These are phyloP conservation scores for Atherinosoma microstoma DNA, from an alignment of 2,797 vertebrate genomes.

Conservation along the genomic window DNA sequence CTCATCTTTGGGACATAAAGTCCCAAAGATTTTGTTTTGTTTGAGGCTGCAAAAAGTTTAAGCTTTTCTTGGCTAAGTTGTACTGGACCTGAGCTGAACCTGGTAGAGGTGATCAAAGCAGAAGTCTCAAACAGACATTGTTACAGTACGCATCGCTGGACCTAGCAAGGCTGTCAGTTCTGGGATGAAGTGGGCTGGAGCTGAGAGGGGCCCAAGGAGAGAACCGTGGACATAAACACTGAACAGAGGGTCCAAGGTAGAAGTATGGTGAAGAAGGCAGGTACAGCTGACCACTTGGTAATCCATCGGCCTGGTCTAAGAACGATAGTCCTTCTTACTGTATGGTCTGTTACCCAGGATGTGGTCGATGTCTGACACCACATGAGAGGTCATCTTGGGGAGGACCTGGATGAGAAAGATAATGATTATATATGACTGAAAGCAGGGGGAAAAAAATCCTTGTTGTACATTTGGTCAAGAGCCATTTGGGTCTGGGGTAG, in stretches of 20 bases:
- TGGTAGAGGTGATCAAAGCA: conserved; percentile 58
- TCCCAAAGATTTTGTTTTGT: conserved; percentile 19
- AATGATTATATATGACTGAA: not conserved
- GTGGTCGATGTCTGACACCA: conserved; percentile 95
- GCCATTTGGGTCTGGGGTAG: not conserved
- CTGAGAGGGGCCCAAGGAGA: conserved; percentile 46
- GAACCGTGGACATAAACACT: conserved; percentile 50
- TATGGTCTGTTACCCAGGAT: conserved; percentile 96
- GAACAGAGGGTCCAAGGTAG: conserved; percentile 56
- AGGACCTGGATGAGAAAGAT: conserved; percentile 86
- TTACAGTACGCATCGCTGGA: conserved; percentile 35
- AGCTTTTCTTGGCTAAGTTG: conserved; percentile 53
- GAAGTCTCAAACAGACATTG: conserved; percentile 49
- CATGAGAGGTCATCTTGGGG: conserved; percentile 97
- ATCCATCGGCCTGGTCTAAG: conserved; percentile 78
- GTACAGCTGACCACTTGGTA: conserved; percentile 40
- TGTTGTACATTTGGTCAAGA: not conserved
- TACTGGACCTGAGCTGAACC: conserved; percentile 75
- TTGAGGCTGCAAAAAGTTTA: conserved; percentile 48
- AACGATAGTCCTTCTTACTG: conserved; percentile 98
- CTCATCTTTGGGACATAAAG: not conserved
- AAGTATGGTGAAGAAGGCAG: conserved; percentile 48
- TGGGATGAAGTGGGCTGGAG: conserved; percentile 73
- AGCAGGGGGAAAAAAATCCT: not conserved
- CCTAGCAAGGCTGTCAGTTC: conserved; percentile 44